Conservation (phyloP, 1,140 invertebrate genomes). For the Protaetia brevitarsis region DNA sequence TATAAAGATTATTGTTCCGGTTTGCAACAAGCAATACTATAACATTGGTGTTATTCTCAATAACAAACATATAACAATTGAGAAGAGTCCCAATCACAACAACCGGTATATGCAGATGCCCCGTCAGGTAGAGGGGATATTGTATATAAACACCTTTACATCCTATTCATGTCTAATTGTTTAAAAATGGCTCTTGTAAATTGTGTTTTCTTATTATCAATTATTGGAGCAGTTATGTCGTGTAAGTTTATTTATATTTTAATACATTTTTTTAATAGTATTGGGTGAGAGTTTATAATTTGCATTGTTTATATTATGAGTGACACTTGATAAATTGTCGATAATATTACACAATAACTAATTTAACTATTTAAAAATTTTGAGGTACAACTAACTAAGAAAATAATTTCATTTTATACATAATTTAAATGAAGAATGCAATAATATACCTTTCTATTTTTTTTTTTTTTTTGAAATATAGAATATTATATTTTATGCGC, state of each 20-base stretch:
- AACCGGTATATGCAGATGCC: constrained; percentile 13
- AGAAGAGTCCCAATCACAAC: neutral
- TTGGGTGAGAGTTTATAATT: too few relatives aligned
- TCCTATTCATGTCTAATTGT: neutral
- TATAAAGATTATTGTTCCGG: neutral
- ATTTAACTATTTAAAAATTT: too few relatives aligned
- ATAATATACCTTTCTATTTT: too few relatives aligned
- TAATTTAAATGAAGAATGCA: too few relatives aligned
- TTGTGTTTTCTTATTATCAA: neutral
- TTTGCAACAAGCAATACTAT: too few relatives aligned
- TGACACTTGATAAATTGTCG: too few relatives aligned
- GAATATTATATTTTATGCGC: too few relatives aligned
- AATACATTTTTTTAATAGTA: neutral
- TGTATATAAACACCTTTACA: constrained; percentile 6
- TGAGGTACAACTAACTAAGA: too few relatives aligned
- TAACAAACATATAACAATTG: neutral
- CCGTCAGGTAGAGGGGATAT: neutral
- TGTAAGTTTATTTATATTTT: neutral
- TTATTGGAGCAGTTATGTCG: neutral
- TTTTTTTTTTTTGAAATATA: too few relatives aligned
- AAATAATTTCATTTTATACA: too few relatives aligned
- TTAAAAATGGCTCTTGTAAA: constrained; percentile 5
- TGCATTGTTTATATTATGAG: too few relatives aligned
- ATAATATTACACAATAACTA: too few relatives aligned
- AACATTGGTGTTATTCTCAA: neutral